phyloP scores from a whole-genome alignment of 1,140 invertebrate genomes.

The Phymastichus coffea region DNA sequence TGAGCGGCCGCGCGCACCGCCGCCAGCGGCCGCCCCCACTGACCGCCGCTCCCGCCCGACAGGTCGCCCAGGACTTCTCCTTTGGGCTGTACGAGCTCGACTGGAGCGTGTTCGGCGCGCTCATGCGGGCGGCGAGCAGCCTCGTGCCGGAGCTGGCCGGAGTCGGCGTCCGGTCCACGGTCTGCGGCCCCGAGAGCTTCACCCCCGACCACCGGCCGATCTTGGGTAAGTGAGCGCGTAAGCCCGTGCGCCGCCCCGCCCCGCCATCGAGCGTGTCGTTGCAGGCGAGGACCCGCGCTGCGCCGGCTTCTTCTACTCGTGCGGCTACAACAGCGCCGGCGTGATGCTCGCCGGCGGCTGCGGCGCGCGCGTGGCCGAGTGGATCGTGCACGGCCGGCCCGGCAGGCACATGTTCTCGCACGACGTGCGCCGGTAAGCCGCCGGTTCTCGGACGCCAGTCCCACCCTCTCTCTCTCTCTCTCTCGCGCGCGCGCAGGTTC shows the following conservation, averaged over 20 bases:
- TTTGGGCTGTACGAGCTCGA: slow-evolving; percentile 85
- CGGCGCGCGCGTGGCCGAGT: slow-evolving; percentile 79
- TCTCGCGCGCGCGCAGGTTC: too few relatives aligned
- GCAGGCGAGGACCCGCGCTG: slow-evolving; percentile 59
- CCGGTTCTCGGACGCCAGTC: background rate
- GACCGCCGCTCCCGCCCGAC: background rate
- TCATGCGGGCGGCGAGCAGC: slow-evolving; percentile 71
- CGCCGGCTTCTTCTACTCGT: slow-evolving; percentile 75
- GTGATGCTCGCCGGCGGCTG: slow-evolving; percentile 89
- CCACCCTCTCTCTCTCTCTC: background rate
- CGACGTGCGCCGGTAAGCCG: slow-evolving; percentile 71
- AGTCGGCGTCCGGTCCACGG: slow-evolving; percentile 80
- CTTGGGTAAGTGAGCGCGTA: too few relatives aligned
- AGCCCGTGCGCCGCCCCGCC: too few relatives aligned
- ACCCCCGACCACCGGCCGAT: slow-evolving; percentile 88
- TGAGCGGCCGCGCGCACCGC: too few relatives aligned
- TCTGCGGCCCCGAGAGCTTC: slow-evolving; percentile 84
- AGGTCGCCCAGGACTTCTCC: slow-evolving; percentile 73
- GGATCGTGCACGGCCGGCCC: slow-evolving; percentile 80
- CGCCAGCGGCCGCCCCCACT: too few relatives aligned
- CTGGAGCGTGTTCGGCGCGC: slow-evolving; percentile 77
- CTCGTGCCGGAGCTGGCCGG: slow-evolving; percentile 72
- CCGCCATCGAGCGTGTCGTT: too few relatives aligned
- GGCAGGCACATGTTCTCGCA: slow-evolving; percentile 82
- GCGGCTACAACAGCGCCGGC: slow-evolving; percentile 85